phyloP scores from a whole-genome alignment of 2,113 vertebrate species.

The Rhynchopsitta pachyrhyncha region DNA sequence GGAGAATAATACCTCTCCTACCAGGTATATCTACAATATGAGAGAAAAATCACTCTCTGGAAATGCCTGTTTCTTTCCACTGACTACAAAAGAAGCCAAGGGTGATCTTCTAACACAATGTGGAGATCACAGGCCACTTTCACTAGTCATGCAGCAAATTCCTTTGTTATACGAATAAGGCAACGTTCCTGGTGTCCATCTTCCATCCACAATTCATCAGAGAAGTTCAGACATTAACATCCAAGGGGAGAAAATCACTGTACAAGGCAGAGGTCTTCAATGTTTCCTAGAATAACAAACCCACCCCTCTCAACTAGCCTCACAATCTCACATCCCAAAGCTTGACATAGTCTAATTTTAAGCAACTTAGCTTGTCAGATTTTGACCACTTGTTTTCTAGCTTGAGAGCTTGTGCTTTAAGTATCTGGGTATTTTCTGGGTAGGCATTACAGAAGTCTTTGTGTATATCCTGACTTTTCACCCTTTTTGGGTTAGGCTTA shows the following conservation, averaged over 20 bases:
- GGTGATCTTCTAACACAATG: not conserved
- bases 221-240: not conserved
- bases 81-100: not conserved
- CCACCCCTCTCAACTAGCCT: not conserved
- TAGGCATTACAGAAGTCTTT: not conserved
- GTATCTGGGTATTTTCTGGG: not conserved
- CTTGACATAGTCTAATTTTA: not conserved
- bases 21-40: not conserved
- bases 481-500: not conserved
- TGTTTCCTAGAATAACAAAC: not conserved
- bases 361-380: not conserved
- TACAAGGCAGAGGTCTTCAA: not conserved
- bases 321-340: not conserved
- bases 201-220: not conserved
- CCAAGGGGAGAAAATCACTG: not conserved
- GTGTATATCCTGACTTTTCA: not conserved
- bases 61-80: conserved; percentile 4
- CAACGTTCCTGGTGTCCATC: not conserved
- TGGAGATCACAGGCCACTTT: not conserved
- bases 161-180: not conserved
- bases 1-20: not conserved
- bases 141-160: not conserved
- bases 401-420: not conserved
- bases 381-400: not conserved
- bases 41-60: not conserved